Evolutionary conservation across 2,888 invertebrate genomes (phyloP), one percentile per base, ranked within the genome.

Genomic region (Thumatha senex): DNA sequence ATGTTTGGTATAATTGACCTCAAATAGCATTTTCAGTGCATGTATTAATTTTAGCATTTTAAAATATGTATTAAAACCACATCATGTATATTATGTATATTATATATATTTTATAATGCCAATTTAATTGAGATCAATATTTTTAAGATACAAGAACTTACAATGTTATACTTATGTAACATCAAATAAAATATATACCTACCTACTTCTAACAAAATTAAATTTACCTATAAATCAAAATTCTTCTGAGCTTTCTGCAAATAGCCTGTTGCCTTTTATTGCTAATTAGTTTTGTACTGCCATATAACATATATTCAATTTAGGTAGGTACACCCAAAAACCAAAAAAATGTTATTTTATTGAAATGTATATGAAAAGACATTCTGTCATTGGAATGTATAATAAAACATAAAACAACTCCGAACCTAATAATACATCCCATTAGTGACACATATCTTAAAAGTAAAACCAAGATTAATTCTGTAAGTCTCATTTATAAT

Each of bases 71-170:
- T n/a, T n/a, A n/a, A n/a, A n/a, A n/a, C n/a, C n/a, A n/a, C n/a
- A n/a, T n/a, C n/a, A 29, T 29, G 44, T 11, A 14, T 1, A 1
- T 30, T 15, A 44, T 36, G 29, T 18, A 36, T 36, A 10, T 30
- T 50, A 47, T 46, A 53, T 30, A 63, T 54, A 56, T 57, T n/a
- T 56, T 59, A 57, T 67, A 60, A 67, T 56, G 63, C 49, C 35
- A 55, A 56, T 56, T 51, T 46, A 44, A 56, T 51, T 60, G 67
- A 65, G 64, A 65, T 65, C 67, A 67, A 57, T 54, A 55, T 47
- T 44, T 40, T 47, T 54, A 54, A 56, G 11, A 44, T 39, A 44
- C 51, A 46, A 46, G 24, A 63, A 51, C 35, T 41, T 40, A 24
- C 36, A 7, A 24, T 39, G 7, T 11, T 8, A 31, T 31, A 11